Conservation (phyloP, 2,888 invertebrate genomes). For the Ennomos fuscantarius region DNA sequence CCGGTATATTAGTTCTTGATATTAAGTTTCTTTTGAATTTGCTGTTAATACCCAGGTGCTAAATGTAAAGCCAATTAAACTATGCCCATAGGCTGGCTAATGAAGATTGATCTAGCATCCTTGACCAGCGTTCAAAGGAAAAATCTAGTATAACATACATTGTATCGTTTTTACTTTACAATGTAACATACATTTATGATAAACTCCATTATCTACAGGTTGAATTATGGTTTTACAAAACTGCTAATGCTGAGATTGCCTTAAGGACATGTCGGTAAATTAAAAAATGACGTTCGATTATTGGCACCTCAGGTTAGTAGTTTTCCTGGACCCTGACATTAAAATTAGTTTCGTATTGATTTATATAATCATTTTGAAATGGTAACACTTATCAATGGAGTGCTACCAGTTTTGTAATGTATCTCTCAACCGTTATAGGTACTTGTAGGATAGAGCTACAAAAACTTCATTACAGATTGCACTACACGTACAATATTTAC, state of each 20-base stretch:
- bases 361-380: slow-evolving; percentile 43
- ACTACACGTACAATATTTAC: too few relatives aligned
- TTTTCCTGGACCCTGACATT: slow-evolving; percentile 60
- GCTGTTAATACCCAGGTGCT: too few relatives aligned
- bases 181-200: slow-evolving; percentile 2
- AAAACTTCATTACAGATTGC: too few relatives aligned
- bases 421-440: slow-evolving; percentile 2
- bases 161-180: neutral
- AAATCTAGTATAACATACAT: neutral
- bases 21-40: too few relatives aligned
- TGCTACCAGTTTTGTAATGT: slow-evolving; percentile 12
- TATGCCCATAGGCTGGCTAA: neutral
- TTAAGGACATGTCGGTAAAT: slow-evolving; percentile 32
- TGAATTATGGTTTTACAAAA: slow-evolving; percentile 29
- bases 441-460: too few relatives aligned
- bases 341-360: slow-evolving; percentile 41
- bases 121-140: neutral
- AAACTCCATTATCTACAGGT: slow-evolving; percentile 2
- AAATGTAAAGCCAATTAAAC: too few relatives aligned
- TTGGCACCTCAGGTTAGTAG: slow-evolving; percentile 36
- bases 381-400: slow-evolving; percentile 11
- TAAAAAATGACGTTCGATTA: slow-evolving; percentile 40
- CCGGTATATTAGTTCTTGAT: too few relatives aligned
- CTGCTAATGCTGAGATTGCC: slow-evolving; percentile 20
- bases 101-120: slow-evolving; percentile 5